Evolutionary conservation across 2,797 vertebrate genomes (phyloP).

Genomic region (Tadarida brasiliensis): DNA sequence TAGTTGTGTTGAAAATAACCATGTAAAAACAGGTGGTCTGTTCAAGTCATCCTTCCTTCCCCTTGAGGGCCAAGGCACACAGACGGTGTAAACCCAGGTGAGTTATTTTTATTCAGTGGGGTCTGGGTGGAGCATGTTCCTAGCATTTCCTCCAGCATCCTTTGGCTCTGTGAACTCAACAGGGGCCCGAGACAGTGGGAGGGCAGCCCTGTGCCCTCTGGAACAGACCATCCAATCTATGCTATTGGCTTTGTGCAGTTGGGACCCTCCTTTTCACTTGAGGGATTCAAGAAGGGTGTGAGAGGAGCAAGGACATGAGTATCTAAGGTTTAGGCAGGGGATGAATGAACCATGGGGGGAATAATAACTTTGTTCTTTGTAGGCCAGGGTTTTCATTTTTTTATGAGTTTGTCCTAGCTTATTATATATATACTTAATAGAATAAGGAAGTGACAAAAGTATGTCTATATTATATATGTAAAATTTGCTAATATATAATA

Average conservation of each 20-base stretch:
- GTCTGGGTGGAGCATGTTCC: neutral
- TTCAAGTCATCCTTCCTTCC: neutral
- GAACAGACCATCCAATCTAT: neutral
- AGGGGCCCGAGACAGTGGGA: neutral
- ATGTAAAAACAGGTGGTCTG: neutral
- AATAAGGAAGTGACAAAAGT: neutral
- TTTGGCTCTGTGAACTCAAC: neutral
- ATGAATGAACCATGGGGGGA: neutral
- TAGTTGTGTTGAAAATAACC: neutral
- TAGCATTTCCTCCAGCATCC: neutral
- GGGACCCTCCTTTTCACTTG: neutral
- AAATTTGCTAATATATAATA: neutral
- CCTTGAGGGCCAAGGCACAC: neutral
- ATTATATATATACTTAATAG: neutral
- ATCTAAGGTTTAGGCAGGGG: neutral
- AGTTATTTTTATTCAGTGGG: neutral
- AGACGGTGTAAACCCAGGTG: neutral
- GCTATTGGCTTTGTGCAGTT: neutral
- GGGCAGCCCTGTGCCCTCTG: too few species aligned
- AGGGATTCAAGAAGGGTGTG: neutral
- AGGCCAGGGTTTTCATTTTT: neutral
- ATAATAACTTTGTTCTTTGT: neutral
- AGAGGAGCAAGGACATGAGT: neutral
- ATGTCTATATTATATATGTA: neutral
- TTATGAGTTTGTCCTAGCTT: neutral